Evolutionary conservation across 2,113 vertebrate genomes (phyloP).

Genomic region (Delphinapterus leucas): DNA sequence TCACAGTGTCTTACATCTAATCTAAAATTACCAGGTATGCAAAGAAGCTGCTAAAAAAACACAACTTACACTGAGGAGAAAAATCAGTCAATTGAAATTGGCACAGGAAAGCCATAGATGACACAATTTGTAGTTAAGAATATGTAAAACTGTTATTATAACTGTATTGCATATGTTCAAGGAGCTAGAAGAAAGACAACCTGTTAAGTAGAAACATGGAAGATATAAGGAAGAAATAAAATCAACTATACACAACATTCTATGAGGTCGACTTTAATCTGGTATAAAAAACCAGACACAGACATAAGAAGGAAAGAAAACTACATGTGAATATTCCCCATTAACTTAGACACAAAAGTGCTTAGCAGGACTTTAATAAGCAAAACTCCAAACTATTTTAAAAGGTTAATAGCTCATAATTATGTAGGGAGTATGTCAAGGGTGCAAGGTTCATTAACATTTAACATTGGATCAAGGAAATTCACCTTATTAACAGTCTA

Average conservation of each 20-base stretch:
- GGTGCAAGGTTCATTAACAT: not conserved
- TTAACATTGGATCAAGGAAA: not conserved
- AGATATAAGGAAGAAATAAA: not conserved
- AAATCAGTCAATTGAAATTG: not conserved
- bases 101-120: not conserved
- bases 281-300: not conserved
- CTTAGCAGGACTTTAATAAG: not conserved
- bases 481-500: not conserved
- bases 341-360: not conserved
- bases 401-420: not conserved
- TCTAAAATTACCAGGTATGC: not conserved
- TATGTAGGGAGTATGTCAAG: not conserved
- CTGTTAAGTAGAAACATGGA: not conserved
- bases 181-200: not conserved
- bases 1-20: not conserved
- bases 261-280: not conserved
- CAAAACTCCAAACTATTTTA: not conserved
- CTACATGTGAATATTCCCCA: not conserved
- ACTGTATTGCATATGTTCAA: not conserved
- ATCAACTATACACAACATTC: not conserved
- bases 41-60: not conserved
- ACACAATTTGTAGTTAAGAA: not conserved
- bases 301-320: not conserved
- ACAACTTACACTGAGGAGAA: not conserved
- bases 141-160: no score